Conservation (phyloP, 2,113 vertebrate species). For the Brachypteracias leptosomus region DNA sequence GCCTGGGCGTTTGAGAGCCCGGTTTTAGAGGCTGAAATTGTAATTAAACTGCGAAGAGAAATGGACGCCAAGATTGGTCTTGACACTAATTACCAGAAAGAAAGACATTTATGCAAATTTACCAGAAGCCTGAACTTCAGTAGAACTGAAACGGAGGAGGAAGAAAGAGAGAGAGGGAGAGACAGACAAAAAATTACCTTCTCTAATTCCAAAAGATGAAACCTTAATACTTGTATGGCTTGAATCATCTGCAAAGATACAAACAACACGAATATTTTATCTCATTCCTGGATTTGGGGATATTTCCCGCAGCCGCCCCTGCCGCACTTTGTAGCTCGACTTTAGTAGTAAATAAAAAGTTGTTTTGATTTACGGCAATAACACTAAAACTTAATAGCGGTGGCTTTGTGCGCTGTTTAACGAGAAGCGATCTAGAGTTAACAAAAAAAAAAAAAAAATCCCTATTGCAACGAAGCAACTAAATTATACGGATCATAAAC, state of each 20-base stretch:
- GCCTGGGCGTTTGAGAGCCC: constrained; percentile 80
- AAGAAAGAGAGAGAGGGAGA: not conserved
- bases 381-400: constrained; percentile 79
- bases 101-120: constrained; percentile 94
- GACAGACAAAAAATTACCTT: constrained; percentile 86
- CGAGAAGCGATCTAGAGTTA: constrained; percentile 63
- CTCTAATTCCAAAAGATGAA: constrained; percentile 99
- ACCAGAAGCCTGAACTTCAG: constrained; percentile 78
- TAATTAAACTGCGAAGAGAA: constrained; percentile 95
- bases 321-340: constrained; percentile 15
- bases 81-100: constrained; percentile 97
- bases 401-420: constrained; percentile 66
- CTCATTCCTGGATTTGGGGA: constrained; percentile 49
- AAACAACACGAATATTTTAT: constrained; percentile 75
- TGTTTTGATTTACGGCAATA: constrained; percentile 80
- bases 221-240: constrained; percentile 99
- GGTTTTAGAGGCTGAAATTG: constrained; percentile 89
- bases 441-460: constrained; percentile 26
- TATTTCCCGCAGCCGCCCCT: constrained; percentile 48
- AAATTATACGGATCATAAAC: constrained; percentile 73
- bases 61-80: constrained; percentile 91
- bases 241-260: constrained; percentile 97
- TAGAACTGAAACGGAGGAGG: constrained; percentile 38
- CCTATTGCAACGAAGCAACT: constrained; percentile 58
- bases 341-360: constrained; percentile 74